Percentiles rank a stretch among this genome's conserved stretches.
phyloP scores from a whole-genome alignment of 2,113 vertebrate species.

The Hippocampus zosterae region DNA sequence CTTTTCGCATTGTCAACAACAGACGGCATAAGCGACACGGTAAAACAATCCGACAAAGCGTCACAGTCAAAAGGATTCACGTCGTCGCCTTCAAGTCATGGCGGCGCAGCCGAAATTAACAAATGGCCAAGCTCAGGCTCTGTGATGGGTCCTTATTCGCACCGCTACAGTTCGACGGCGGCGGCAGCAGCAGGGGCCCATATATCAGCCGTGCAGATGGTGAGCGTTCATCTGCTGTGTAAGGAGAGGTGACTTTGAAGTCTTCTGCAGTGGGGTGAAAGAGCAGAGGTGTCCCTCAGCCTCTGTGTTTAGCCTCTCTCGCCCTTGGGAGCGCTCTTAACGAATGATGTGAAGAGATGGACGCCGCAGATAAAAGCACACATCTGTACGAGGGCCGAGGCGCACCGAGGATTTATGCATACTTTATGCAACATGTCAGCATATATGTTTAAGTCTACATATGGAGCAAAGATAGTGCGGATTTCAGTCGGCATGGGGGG shows the following conservation, averaged over 20 bases:
- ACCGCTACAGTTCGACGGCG: constrained; percentile 51
- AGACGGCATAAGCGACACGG: constrained; percentile 60
- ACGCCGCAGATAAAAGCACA: constrained; percentile 48
- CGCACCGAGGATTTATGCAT: constrained; percentile 34
- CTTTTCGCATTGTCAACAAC: constrained; percentile 73
- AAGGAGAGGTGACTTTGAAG: constrained; percentile 70
- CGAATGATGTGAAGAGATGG: constrained; percentile 69
- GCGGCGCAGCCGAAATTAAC: constrained; percentile 64
- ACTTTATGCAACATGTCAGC: constrained; percentile 26
- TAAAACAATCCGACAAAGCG: constrained; percentile 57
- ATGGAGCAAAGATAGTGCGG: not conserved
- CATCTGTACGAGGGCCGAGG: constrained; percentile 44
- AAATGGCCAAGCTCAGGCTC: constrained; percentile 55
- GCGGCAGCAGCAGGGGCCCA: constrained; percentile 53
- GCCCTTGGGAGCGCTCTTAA: constrained; percentile 65
- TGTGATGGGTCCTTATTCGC: constrained; percentile 51
- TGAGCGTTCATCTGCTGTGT: constrained; percentile 63
- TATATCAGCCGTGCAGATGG: constrained; percentile 65
- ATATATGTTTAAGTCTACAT: constrained; percentile 18
- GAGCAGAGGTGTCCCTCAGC: constrained; percentile 67
- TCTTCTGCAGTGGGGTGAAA: constrained; percentile 68
- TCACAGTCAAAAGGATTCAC: constrained; percentile 71
- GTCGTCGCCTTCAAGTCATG: constrained; percentile 50
- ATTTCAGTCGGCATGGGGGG: not conserved
- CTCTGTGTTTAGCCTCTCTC: constrained; percentile 66